Evolutionary conservation across 2,797 vertebrate genomes (phyloP).

Genomic region (Sebastes vulpes): DNA sequence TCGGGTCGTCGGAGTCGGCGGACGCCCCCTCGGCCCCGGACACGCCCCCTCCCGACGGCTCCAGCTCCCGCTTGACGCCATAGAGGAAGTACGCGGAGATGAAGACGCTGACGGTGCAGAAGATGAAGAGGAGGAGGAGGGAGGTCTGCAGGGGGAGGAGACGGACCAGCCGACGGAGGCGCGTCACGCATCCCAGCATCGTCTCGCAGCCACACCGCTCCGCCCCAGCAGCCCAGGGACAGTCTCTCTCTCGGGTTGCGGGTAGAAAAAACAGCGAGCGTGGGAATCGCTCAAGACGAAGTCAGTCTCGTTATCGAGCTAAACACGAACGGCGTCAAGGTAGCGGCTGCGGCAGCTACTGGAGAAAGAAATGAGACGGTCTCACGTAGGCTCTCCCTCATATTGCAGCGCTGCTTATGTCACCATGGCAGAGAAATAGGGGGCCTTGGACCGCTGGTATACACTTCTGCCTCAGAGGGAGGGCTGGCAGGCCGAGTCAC

Average conservation of each 20-base stretch:
- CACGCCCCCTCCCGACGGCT: slow-evolving; percentile 86
- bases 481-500: slow-evolving; percentile 60
- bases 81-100: slow-evolving; percentile 99
- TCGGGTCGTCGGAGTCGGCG: slow-evolving; percentile 90
- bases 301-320: slow-evolving; percentile 38
- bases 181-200: slow-evolving; percentile 92
- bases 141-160: slow-evolving; percentile 95
- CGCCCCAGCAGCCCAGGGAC: slow-evolving; percentile 67
- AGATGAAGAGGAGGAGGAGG: slow-evolving; percentile 94
- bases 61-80: slow-evolving; percentile 95
- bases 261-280: slow-evolving; percentile 34
- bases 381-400: slow-evolving; percentile 80
- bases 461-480: slow-evolving; percentile 65
- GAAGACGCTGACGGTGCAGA: slow-evolving; percentile 96
- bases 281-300: slow-evolving; percentile 35
- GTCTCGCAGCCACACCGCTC: slow-evolving; percentile 84
- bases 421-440: slow-evolving; percentile 88
- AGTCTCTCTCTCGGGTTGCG: slow-evolving; percentile 43
- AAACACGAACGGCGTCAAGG: slow-evolving; percentile 34
- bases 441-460: slow-evolving; percentile 69
- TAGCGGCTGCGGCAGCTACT: slow-evolving; percentile 73
- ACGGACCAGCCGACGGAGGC: slow-evolving; percentile 94
- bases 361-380: slow-evolving; percentile 74
- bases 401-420: slow-evolving; percentile 83
- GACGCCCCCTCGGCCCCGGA: slow-evolving; percentile 86